Evolutionary conservation across 2,113 vertebrate genomes (phyloP).

Genomic region (Grantiella picta): DNA sequence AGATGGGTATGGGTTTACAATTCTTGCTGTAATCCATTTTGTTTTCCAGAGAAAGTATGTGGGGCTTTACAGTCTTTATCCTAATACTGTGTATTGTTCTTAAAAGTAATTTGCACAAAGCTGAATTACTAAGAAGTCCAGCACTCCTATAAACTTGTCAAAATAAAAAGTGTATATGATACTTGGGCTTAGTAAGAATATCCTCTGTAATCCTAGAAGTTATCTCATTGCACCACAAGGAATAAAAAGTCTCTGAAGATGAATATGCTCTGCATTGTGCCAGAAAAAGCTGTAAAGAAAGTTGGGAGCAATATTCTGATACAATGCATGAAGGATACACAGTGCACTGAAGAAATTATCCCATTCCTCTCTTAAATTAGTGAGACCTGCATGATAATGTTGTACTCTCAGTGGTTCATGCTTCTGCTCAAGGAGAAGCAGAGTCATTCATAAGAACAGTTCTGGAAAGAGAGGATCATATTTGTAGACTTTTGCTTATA

Average conservation of each 20-base stretch:
- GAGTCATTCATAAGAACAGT: neutral
- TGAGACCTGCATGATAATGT: neutral
- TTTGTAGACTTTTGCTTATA: neutral
- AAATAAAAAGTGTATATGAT: neutral
- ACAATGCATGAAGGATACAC: neutral
- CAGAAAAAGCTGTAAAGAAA: neutral
- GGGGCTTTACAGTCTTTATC: neutral
- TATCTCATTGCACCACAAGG: neutral
- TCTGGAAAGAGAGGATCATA: neutral
- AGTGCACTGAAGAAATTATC: neutral
- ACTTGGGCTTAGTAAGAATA: neutral
- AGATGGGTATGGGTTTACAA: neutral
- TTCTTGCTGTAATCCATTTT: neutral
- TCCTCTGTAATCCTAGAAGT: neutral
- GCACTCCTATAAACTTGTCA: neutral
- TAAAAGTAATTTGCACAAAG: neutral
- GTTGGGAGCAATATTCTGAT: neutral
- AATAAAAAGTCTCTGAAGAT: neutral
- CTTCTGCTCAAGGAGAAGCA: neutral
- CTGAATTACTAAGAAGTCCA: neutral
- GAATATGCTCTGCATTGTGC: neutral
- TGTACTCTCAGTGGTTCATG: neutral
- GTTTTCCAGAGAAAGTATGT: neutral
- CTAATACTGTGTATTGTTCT: neutral
- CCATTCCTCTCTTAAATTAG: neutral